A percentile compares a stretch with the other conserved stretches of the same genome.
Evolutionary conservation across 2,113 vertebrate species (phyloP).

Genomic region (Pomatorhinus ruficollis): DNA sequence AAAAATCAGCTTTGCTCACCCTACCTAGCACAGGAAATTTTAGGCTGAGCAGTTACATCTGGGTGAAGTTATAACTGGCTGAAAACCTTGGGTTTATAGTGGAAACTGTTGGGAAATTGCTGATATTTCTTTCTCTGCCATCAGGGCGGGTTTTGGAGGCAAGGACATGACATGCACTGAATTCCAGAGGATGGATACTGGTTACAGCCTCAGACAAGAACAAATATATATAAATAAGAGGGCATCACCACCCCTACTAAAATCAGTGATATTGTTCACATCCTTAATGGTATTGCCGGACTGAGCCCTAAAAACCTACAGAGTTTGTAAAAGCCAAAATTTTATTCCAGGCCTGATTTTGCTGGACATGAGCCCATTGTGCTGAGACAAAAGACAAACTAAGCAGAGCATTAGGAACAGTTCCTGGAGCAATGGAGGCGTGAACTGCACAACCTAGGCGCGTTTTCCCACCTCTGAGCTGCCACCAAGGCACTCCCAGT

Average conservation of each 20-base stretch:
- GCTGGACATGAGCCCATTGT: not conserved
- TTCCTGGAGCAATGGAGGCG: not conserved
- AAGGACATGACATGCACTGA: not conserved
- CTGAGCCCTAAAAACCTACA: not conserved
- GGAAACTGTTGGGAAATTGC: not conserved
- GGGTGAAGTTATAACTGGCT: not conserved
- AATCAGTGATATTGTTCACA: not conserved
- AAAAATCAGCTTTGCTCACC: not conserved
- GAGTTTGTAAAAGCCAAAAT: not conserved
- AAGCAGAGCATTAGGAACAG: not conserved
- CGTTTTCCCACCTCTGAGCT: fast-evolving
- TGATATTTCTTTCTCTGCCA: not conserved
- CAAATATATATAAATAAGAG: not conserved
- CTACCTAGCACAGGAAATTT: not conserved
- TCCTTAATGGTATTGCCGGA: not conserved
- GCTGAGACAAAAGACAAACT: not conserved
- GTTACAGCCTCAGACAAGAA: not conserved
- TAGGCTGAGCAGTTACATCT: not conserved
- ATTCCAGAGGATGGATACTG: not conserved
- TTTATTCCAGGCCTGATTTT: not conserved
- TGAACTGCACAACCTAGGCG: fast-evolving
- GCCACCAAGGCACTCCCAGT: too few species aligned
- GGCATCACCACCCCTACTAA: not conserved
- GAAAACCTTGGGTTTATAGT: not conserved
- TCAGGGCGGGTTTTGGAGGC: not conserved